Conservation (phyloP, 2,888 invertebrate genomes). For the Myopa testacea region DNA sequence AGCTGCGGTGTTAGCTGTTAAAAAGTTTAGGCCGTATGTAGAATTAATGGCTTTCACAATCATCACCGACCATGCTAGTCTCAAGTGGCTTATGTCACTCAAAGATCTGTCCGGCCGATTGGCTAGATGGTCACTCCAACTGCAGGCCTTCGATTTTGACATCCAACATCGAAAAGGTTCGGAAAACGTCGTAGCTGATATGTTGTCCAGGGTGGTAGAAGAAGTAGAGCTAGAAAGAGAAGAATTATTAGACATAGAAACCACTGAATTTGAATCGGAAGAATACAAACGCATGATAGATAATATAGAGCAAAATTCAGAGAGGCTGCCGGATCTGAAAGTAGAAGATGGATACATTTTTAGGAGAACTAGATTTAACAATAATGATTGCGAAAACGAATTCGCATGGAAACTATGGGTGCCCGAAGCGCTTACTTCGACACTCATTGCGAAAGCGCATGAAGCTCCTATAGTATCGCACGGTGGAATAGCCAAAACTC, state of each 20-base stretch:
- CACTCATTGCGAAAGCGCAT: slow-evolving; percentile 25
- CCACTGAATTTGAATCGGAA: not conserved
- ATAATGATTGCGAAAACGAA: not conserved
- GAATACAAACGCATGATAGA: not conserved
- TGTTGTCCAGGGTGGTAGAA: not conserved
- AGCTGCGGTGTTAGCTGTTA: slow-evolving; percentile 42
- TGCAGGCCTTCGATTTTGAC: not conserved
- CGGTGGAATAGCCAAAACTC: slow-evolving; percentile 30
- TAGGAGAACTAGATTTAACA: not conserved
- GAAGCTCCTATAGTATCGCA: not conserved
- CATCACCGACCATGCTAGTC: slow-evolving; percentile 3
- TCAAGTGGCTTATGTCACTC: slow-evolving; percentile 7
- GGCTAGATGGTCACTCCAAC: not conserved
- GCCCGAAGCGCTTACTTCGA: slow-evolving; percentile 8
- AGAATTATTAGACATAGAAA: not conserved
- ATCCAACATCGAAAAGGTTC: slow-evolving; percentile 21
- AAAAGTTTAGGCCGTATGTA: slow-evolving; percentile 37
- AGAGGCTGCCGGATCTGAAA: slow-evolving; percentile 15
- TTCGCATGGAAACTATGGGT: slow-evolving; percentile 37
- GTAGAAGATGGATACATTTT: slow-evolving; percentile 23
- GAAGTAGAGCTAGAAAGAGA: not conserved
- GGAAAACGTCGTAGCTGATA: not conserved
- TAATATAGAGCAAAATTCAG: not conserved
- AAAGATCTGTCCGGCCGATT: not conserved
- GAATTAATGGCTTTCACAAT: not conserved